Conservation (phyloP, 1,140 invertebrate genomes). For the Augochlora pura region DNA sequence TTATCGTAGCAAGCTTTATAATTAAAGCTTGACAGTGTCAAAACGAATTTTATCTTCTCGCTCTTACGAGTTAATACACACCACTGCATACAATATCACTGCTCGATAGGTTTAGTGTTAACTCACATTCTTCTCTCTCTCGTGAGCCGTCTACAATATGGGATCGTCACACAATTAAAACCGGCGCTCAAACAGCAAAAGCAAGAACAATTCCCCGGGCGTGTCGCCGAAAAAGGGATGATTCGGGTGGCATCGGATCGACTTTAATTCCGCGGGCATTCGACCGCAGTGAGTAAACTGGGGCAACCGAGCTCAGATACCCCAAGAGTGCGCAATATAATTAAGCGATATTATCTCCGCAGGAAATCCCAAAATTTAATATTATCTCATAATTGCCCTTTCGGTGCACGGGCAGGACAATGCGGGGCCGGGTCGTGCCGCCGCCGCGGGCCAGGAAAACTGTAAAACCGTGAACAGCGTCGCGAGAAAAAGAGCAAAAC, state of each 20-base stretch:
- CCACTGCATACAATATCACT: too few relatives aligned
- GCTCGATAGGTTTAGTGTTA: too few relatives aligned
- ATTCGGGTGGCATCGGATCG: background rate
- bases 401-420: background rate
- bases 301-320: background rate
- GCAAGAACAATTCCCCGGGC: background rate
- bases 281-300: background rate
- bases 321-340: background rate
- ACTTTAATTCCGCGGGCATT: background rate
- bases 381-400: background rate
- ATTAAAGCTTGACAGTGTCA: too few relatives aligned
- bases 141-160: too few relatives aligned
- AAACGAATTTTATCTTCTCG: too few relatives aligned
- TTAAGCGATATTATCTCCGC: slow-evolving; percentile 4
- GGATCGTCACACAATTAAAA: background rate
- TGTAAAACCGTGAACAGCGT: background rate
- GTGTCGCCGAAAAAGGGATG: background rate
- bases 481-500: background rate
- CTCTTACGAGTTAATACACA: too few relatives aligned
- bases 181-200: background rate
- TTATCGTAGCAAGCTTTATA: too few relatives aligned
- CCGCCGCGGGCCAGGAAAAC: background rate
- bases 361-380: slow-evolving; percentile 13
- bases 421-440: background rate
- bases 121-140: too few relatives aligned